phyloP scores from a whole-genome alignment of 2,888 invertebrate species.

The Rhingia rostrata region DNA sequence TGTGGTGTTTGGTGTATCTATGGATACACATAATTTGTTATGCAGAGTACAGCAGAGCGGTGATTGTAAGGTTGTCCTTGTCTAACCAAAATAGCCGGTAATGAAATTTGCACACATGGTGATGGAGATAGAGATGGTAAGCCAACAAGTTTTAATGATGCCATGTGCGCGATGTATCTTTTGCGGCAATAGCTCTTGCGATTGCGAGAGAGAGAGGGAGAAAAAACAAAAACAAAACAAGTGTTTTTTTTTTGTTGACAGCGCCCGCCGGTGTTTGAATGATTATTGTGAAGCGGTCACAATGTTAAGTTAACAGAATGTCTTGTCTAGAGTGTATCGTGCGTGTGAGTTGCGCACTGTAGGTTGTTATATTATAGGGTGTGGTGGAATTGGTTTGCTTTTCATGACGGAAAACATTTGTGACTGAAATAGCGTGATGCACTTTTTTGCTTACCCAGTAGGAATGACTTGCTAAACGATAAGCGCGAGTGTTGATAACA shows the following conservation, averaged over 20 bases:
- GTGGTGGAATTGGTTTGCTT: slow-evolving; percentile 35
- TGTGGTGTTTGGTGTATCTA: slow-evolving; percentile 3
- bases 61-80: slow-evolving; percentile 10
- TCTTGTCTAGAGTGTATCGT: too few relatives aligned
- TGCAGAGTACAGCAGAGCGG: background rate
- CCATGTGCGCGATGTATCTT: slow-evolving; percentile 56
- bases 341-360: slow-evolving; percentile 75
- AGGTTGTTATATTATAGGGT: slow-evolving; percentile 57
- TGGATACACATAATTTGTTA: slow-evolving; percentile 15
- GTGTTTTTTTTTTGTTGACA: slow-evolving; percentile 19
- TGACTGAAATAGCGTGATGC: too few relatives aligned
- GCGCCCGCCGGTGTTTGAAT: background rate
- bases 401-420: background rate
- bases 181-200: background rate
- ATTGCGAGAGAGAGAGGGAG: background rate
- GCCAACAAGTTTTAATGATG: slow-evolving; percentile 57
- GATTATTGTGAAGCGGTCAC: slow-evolving; percentile 50
- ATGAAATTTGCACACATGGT: slow-evolving; percentile 35
- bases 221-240: slow-evolving; percentile 51
- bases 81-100: slow-evolving; percentile 19
- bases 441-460: too few relatives aligned
- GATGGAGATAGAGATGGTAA: slow-evolving; percentile 16
- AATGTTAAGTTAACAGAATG: slow-evolving; percentile 13
- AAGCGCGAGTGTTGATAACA: too few relatives aligned
- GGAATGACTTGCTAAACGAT: too few relatives aligned